phyloP scores from a whole-genome alignment of 2,797 vertebrate species.

The Sitta carolinensis region DNA sequence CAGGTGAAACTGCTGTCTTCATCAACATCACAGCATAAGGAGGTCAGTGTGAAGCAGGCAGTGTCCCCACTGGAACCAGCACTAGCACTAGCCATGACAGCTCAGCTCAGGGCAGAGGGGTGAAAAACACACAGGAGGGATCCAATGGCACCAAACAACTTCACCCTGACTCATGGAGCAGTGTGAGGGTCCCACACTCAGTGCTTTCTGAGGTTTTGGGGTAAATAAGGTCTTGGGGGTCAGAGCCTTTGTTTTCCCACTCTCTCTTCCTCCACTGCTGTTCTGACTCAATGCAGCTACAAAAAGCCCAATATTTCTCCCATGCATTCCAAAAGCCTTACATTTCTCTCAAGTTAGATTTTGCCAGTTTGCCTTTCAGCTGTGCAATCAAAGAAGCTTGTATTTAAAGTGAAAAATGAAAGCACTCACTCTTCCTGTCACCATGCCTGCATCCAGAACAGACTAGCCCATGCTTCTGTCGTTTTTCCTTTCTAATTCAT shows the following conservation, averaged over 20 bases:
- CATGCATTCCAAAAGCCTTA: neutral
- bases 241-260: neutral
- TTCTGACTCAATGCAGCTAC: neutral
- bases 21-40: neutral
- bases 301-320: neutral
- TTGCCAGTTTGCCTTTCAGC: neutral
- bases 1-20: neutral
- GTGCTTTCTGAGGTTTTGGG: neutral
- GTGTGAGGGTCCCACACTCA: fast-evolving
- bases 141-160: neutral
- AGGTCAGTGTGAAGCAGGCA: neutral
- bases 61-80: neutral
- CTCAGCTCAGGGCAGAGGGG: neutral
- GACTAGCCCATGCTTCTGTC: slow-evolving; percentile 61
- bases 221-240: neutral
- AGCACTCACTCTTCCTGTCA: slow-evolving; percentile 62
- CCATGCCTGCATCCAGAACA: slow-evolving; percentile 51
- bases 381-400: slow-evolving; percentile 51
- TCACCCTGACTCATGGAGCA: neutral
- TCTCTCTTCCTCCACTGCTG: neutral
- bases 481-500: slow-evolving; percentile 70
- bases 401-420: slow-evolving; percentile 63
- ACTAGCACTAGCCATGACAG: neutral
- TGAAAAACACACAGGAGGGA: neutral
- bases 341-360: neutral